These are phyloP conservation scores for Eilema sororculum DNA, from an alignment of 2,888 invertebrate species.

Conservation along the genomic window DNA sequence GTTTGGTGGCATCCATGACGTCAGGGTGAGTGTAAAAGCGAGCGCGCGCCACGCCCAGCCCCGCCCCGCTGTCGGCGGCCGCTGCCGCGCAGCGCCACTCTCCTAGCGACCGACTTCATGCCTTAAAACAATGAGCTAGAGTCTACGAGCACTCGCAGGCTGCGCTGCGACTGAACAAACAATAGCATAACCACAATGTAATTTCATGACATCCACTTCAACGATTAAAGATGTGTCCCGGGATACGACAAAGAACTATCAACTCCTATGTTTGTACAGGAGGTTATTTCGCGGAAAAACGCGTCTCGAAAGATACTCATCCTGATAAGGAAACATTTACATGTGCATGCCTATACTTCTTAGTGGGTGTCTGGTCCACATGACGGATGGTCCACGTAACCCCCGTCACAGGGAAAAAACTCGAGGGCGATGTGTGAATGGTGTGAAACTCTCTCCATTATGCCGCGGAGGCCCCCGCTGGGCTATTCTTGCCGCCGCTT, in stretches of 20 bases:
- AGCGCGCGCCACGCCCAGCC: constrained; percentile 74
- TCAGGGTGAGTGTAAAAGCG: constrained; percentile 55
- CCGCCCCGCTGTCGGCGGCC: constrained; percentile 71
- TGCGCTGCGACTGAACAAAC: constrained; percentile 25
- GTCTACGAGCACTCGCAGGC: constrained; percentile 16
- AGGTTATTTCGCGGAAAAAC: constrained; percentile 5
- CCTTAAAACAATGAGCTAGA: constrained; percentile 35
- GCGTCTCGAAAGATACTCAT: constrained; percentile 23
- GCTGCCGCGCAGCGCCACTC: constrained; percentile 37
- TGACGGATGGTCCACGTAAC: constrained; percentile 73
- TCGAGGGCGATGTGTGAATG: constrained; percentile 70
- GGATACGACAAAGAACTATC: not conserved
- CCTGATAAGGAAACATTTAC: constrained; percentile 40
- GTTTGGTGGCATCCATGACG: constrained; percentile 57
- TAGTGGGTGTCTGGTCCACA: constrained; percentile 50
- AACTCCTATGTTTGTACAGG: constrained; percentile 11
- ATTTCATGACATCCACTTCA: constrained; percentile 7
- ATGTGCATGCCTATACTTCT: constrained; percentile 63
- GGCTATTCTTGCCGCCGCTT: constrained; percentile 70
- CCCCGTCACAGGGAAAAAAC: constrained; percentile 70
- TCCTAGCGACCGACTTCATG: constrained; percentile 26
- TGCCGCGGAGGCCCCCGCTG: constrained; percentile 72
- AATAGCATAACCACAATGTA: constrained; percentile 23
- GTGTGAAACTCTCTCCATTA: constrained; percentile 77
- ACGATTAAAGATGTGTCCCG: constrained; percentile 9